Conservation (phyloP, 2,888 invertebrate genomes). For the Agelastica alni region DNA sequence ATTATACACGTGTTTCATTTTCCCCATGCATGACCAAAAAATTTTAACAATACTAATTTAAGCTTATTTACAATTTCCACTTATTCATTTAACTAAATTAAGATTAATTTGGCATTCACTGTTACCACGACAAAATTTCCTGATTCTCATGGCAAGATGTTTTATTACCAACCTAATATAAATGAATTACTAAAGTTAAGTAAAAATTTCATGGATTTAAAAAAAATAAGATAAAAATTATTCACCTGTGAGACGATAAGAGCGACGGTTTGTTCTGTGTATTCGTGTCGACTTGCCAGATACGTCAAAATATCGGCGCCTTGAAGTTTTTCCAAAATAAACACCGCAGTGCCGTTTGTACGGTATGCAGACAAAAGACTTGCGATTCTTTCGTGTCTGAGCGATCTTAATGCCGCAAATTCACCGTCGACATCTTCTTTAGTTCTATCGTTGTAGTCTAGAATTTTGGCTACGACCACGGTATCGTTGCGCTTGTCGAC, state of each 20-base stretch:
- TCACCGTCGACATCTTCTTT: conserved; percentile 74
- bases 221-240: too few relatives aligned
- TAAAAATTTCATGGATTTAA: too few relatives aligned
- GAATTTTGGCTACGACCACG: conserved; percentile 83
- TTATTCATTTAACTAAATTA: too few relatives aligned
- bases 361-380: conserved; percentile 74
- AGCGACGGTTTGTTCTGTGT: conserved; percentile 90
- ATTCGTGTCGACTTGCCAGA: conserved; percentile 85
- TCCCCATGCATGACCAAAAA: too few relatives aligned
- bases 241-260: conserved; percentile 78
- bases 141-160: too few relatives aligned
- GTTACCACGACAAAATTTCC: too few relatives aligned
- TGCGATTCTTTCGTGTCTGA: conserved; percentile 88
- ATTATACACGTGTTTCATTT: too few relatives aligned
- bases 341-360: conserved; percentile 70
- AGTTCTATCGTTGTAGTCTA: conserved; percentile 69
- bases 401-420: conserved; percentile 78
- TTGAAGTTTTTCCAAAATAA: conserved; percentile 82
- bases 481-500: conserved; percentile 75
- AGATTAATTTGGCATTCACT: too few relatives aligned
- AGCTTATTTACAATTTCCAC: too few relatives aligned
- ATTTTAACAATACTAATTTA: too few relatives aligned
- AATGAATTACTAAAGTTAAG: too few relatives aligned
- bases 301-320: conserved; percentile 92
- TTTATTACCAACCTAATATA: too few relatives aligned